Percentiles rank a stretch among this genome's conserved stretches.
Conservation (phyloP, 2,797 vertebrate genomes). For the Danio jaintianensis region DNA sequence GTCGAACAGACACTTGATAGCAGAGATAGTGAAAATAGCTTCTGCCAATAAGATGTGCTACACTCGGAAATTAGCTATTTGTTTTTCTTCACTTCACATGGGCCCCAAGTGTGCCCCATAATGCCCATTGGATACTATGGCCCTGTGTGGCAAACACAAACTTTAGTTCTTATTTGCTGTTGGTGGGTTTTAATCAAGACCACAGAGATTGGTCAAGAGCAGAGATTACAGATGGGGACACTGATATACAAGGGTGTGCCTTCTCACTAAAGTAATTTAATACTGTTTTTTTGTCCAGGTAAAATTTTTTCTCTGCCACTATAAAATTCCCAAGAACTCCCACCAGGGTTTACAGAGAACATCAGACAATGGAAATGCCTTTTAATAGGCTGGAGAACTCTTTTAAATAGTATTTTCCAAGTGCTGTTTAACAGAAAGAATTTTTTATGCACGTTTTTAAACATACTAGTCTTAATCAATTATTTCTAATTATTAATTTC, state of each 20-base stretch:
- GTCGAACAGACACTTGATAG: no score
- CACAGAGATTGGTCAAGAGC: conserved; percentile 2
- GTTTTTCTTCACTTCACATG: no score
- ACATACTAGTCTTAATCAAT: no score
- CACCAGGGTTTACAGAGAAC: neutral
- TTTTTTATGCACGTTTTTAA: no score
- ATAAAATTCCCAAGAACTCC: neutral
- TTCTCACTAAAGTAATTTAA: conserved; percentile 12
- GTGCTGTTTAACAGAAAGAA: no score
- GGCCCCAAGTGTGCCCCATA: no score
- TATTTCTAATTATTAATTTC: no score
- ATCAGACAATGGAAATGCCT: neutral
- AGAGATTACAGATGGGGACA: conserved; percentile 28
- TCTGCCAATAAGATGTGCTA: no score
- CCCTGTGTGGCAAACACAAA: neutral
- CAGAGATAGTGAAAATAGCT: no score
- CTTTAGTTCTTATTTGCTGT: neutral
- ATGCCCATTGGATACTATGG: no score
- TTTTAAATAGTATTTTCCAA: no score
- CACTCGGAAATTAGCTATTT: no score
- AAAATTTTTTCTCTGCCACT: neutral
- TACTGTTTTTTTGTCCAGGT: neutral
- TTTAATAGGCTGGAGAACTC: neutral
- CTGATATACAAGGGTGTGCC: conserved; percentile 11
- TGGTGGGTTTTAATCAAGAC: conserved; percentile 6